Base-by-base conservation (phyloP, 2,797 vertebrate species). In the Anolis apletophallus region DNA sequence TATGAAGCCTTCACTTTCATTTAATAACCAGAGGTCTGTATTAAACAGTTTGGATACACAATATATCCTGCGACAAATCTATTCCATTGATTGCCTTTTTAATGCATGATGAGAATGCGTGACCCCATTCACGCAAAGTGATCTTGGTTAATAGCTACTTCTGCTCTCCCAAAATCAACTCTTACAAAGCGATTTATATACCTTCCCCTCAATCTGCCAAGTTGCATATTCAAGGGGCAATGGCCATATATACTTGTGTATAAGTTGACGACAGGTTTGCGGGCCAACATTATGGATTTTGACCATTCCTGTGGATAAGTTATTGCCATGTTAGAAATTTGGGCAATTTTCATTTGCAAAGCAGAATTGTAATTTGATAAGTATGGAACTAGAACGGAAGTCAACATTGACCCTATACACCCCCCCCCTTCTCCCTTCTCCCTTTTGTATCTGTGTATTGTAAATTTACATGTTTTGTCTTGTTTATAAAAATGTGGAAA, bases 11-110 rank as follows among this genome's bases (percentile, higher is more conserved):
- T 88, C 88, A 29, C 68, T 90, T 91, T 86, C 84, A 91, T 88
- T 93, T 92, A 91, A 93, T 90, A 94, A 89, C 93, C 89, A 78
- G 80, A n/a, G 90, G 90, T 72, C 88, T 88, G 64, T 87, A 88
- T 83, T 86, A 88, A 91, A 91, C 76, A 87, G 91, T 91, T 92
- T 64, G 79, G 67, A 74, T 84, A 71, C 0, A 40, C 84, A 32
- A 86, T 92, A 87, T 87, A 85, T 55, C 71, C 78, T 87, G 54
- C 84, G 87, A 91, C 68, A 86, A 91, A 94, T 92, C 88, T 88
- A 84, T 85, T 91, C 61, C 34, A 83, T 80, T 87, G 50, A 84
- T 86, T 87, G 79, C 85, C 86, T 93, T 87, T 77, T 91, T 88
- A 91, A 88, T 3, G 78, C 81, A 90, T 67, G 89, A 34, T 55